Base-by-base conservation (phyloP, 2,797 vertebrate species). In the Falco biarmicus region DNA sequence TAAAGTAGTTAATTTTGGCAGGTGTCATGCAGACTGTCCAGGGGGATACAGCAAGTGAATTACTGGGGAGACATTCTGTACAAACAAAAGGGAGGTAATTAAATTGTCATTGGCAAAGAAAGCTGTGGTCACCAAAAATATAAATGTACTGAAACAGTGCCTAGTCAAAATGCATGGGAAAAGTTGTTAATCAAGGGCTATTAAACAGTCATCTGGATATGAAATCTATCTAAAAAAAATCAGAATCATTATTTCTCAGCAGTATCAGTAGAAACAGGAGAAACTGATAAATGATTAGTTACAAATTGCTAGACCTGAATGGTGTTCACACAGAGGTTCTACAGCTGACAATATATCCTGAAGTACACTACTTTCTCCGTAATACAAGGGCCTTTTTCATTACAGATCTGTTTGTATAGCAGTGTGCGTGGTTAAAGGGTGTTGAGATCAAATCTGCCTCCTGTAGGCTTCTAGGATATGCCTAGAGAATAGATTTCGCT, bases 351-450 rank as follows among this genome's bases (percentile, higher is more conserved):
- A 50, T 29, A 6, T 5, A 22, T n/a, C 20, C 63, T 48, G 28
- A 39, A 39, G 15, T 7, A 11, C 0, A 3, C 25, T 15, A 53
- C 26, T 34, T 59, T 50, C 18, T 56, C 41, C 3, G 5, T 4
- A 16, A 22, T 14, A 25, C 15, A 25, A 45, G 13, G 25, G 11
- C 1, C 2, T 66, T n/a, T 53, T 70, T 47, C 26, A 25, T 17
- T 34, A 7, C 34, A n/a, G 60, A 45, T 17, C 28, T 48, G 32
- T 39, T 90, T 70, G 18, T 39, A 10, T 4, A 56, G 61, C 34
- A 48, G 12, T 1, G 3, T 13, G 25, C 0, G 0, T 61, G 37
- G 29, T 57, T 85, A 61, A 65, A 80, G 22, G 20, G 5, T 6
- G 3, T 45, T 86, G 39, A 43, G 26, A 60, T 63, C 48, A 83